Evolutionary conservation across 2,113 vertebrate genomes (phyloP).

Genomic region (Pterophyllum scalare): DNA sequence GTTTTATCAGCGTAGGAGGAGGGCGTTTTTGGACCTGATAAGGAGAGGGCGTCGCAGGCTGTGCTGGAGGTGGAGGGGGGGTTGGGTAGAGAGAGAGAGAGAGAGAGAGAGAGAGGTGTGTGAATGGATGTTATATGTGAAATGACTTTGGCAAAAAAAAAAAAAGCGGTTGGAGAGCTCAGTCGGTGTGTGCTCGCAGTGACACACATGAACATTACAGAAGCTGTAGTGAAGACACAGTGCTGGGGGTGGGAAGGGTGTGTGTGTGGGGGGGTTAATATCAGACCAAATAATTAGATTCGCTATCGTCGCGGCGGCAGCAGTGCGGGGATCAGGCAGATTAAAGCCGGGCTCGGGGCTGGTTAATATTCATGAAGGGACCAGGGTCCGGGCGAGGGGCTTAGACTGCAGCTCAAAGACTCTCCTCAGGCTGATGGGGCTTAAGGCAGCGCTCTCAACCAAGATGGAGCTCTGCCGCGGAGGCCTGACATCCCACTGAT

Average conservation of each 20-base stretch:
- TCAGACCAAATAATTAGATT: constrained; percentile 99
- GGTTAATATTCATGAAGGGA: constrained; percentile 97
- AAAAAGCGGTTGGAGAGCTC: constrained; percentile 47
- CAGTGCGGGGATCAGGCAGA: constrained; percentile 95
- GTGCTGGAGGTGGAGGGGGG: constrained; percentile 55
- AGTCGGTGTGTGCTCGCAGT: constrained; percentile 20
- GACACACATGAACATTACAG: neutral
- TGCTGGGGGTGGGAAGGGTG: constrained; percentile 21
- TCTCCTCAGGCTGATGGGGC: constrained; percentile 70
- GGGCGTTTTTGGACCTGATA: constrained; percentile 79
- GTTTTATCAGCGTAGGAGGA: constrained; percentile 78
- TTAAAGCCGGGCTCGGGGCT: constrained; percentile 85
- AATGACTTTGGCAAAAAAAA: constrained; percentile 31
- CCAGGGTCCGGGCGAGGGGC: constrained; percentile 71
- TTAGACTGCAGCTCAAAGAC: constrained; percentile 77
- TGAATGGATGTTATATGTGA: constrained; percentile 41
- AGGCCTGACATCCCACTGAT: constrained; percentile 56
- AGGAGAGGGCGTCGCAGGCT: constrained; percentile 70
- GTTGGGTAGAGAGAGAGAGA: neutral
- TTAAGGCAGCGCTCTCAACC: constrained; percentile 71
- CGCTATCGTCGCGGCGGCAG: constrained; percentile 91
- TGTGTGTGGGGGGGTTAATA: constrained; percentile 82
- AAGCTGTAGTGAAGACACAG: neutral
- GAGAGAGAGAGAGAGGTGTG: neutral
- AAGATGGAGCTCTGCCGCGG: constrained; percentile 54